Evolutionary conservation across 2,113 vertebrate species (phyloP), one percentile per base, ranked within the genome.

Genomic region (Tetrax tetrax): DNA sequence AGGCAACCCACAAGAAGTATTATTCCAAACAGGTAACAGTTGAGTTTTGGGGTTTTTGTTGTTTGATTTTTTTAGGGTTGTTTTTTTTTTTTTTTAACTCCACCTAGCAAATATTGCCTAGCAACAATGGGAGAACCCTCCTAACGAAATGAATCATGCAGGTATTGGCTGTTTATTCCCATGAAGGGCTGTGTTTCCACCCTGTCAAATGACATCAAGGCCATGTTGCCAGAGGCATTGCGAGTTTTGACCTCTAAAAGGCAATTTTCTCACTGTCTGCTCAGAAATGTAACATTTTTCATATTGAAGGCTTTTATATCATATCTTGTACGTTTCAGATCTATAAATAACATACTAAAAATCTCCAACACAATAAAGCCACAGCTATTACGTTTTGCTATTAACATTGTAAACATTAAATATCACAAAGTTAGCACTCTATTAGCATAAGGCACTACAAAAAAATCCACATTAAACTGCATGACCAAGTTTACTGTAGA

Each of bases 221-320:
- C 97, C 96, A 95, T 65, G 76, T 92, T 96, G 97, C 96, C 96
- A 93, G 96, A 96, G 95, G 96, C 95, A 75, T 1, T 90, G 90
- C 79, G 91, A 94, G 94, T 96, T 97, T 95, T 97, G 97, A 97
- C 95, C 96, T 97, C 97, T 92, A 96, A 96, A 97, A 96, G 97
- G 95, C 94, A 96, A 97, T 96, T 96, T 97, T 97, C 96, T 97
- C 96, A 96, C 95, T 96, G 92, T 96, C 96, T 95, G 93, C 90
- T 96, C 94, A 95, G 94, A 97, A 97, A 95, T 81, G 68, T 89
- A 93, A 95, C 96, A 96, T 95, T 95, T 95, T 95, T 95, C 95
- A 96, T 95, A 97, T 88, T 89, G 94, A 96, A 95, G 56, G 92
- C 87, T 96, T 97, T 97, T 97, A 89, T 97, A 95, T 97, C 91